These are phyloP conservation scores for Poecilia wingei DNA, from an alignment of 2,797 vertebrate genomes.

Conservation along the genomic window DNA sequence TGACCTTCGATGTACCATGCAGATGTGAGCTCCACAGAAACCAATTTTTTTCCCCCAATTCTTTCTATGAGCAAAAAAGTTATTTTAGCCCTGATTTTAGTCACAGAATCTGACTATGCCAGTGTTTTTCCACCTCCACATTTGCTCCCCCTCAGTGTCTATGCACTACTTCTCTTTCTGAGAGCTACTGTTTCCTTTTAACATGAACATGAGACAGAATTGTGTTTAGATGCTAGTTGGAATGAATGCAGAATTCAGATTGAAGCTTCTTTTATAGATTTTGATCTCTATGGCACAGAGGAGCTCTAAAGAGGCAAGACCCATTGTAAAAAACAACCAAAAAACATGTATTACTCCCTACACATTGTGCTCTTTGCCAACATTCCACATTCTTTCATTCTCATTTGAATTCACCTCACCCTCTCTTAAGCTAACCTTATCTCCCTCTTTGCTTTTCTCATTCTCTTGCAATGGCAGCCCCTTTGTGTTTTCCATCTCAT, in stretches of 20 bases:
- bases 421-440: constrained; percentile 22
- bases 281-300: constrained; percentile 33
- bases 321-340: constrained; percentile 45
- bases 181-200: constrained; percentile 40
- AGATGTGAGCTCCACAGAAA: constrained; percentile 27
- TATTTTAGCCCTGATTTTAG: constrained; percentile 17
- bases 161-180: constrained; percentile 23
- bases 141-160: constrained; percentile 16
- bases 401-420: constrained; percentile 45
- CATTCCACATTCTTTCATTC: constrained; percentile 26
- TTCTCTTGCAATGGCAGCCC: constrained; percentile 4
- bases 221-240: constrained; percentile 31
- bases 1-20: constrained; percentile 22
- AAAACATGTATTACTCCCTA: constrained; percentile 38
- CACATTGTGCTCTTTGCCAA: constrained; percentile 13
- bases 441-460: constrained; percentile 24
- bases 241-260: constrained; percentile 56
- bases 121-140: constrained; percentile 13
- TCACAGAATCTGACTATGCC: constrained; percentile 12
- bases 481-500: constrained; percentile 12
- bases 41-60: not conserved
- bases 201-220: constrained; percentile 37
- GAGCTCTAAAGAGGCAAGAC: constrained; percentile 53
- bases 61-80: not conserved
- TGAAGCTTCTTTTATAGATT: constrained; percentile 45